Conservation (phyloP, 2,797 vertebrate species). For the Scolopax rusticola region DNA sequence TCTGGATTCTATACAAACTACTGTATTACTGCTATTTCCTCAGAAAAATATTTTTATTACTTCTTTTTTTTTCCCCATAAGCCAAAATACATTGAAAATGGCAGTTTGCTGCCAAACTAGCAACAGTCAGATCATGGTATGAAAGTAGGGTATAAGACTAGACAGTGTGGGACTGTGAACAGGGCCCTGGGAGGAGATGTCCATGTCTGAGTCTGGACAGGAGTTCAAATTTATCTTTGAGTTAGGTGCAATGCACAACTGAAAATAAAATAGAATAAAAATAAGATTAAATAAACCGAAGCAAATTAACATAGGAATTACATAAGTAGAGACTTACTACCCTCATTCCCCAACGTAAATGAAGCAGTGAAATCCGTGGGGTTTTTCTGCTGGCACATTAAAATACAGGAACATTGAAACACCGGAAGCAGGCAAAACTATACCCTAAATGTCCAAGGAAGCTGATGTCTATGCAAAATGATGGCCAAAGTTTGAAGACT, state of each 20-base stretch:
- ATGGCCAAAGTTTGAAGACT: background rate
- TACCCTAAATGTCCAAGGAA: background rate
- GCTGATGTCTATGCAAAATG: background rate
- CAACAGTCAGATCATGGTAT: background rate
- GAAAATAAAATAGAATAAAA: background rate
- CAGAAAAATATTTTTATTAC: background rate
- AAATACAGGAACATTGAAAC: background rate
- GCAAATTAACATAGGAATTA: fast-evolving
- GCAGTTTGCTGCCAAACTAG: background rate
- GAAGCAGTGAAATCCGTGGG: background rate
- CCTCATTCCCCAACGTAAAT: fast-evolving
- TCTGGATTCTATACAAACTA: background rate
- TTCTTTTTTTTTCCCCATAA: background rate
- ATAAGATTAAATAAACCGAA: background rate
- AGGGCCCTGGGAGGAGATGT: background rate
- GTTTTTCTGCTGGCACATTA: background rate
- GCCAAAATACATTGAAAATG: background rate
- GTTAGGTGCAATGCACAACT: background rate
- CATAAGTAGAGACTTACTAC: fast-evolving
- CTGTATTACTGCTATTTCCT: background rate
- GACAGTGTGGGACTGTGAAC: background rate
- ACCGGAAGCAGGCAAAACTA: background rate
- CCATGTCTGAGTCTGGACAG: background rate
- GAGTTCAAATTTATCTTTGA: background rate
- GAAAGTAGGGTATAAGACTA: background rate